Evolutionary conservation across 1,140 invertebrate genomes (phyloP), one percentile per base, ranked within the genome.

Genomic region (Drosophila lini): DNA sequence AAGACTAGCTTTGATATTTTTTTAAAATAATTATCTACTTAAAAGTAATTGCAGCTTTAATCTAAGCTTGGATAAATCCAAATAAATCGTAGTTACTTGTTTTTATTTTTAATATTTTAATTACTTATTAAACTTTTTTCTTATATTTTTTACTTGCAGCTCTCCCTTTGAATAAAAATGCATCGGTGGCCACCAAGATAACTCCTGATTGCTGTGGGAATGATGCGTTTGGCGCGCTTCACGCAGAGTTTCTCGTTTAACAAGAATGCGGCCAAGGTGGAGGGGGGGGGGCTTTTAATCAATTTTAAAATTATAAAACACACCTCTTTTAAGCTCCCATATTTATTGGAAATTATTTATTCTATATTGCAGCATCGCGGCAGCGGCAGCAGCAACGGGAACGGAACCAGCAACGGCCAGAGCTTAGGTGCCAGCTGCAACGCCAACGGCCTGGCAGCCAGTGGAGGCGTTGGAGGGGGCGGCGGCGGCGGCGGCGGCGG

Each of bases 141-240:
- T 47, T 25, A 1, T 2, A 3, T 1, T 52, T 10, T n/a, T 34
- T 56, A 34, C 13, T 73, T 73, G 1, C 74, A 76, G 74, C 47
- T 40, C 50, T 36, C 16, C 19, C 15, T n/a, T 7, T 38, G 22
- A 47, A 31, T 10, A 15, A 50, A 31, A n/a, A 76, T 76, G 77
- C 64, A 40, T 41, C 9, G 8, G 40, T 53, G 28, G 48, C 55
- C 28, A 32, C 25, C 13, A 3, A 40, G 52, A 63, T 75, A 61
- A 53, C 58, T 71, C 42, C 63, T 55, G 52, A 50, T 78, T 56
- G 50, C 19, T 68, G 65, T 71, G 68, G 76, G 77, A 71, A 91
- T 73, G 71, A 91, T 92, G 91, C 90, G 88, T 73, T 63, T 92
- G 80, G 83, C 91, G 28, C 91, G 85, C 45, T 65, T 92, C 52